Evolutionary conservation across 1,140 invertebrate species (phyloP), one percentile per base, ranked within the genome.

Genomic region (Gonioctena quinquepunctata): DNA sequence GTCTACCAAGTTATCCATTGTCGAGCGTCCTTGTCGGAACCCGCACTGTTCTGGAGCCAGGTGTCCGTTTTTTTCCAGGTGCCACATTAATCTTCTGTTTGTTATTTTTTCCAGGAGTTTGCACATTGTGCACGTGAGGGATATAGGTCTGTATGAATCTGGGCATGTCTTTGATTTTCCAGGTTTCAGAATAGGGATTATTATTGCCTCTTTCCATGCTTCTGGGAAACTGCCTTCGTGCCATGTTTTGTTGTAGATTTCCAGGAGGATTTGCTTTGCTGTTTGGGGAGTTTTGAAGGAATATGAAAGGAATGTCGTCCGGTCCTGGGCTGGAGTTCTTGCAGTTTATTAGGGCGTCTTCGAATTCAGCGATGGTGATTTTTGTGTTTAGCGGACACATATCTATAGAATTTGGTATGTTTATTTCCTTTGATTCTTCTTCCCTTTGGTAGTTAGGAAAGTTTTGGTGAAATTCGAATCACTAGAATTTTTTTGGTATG

Each of bases 61-160:
- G n/a, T 56, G 52, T 16, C 65, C 57, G 52, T 66, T 59, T 3
- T 27, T 28, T 66, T 70, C 69, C 11, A 70, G 33, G 19, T 50
- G 48, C 54, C 62, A 60, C 13, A 23, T 22, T 6, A 70, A 42
- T 19, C 69, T 56, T 18, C 26, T 23, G 48, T 70, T 66, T 6
- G 66, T 23, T 3, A 70, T 70, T 66, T 48, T 59, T 60, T 73
- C 71, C 4, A 73, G 27, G 11, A 70, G 18, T 60, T 73, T 73
- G 59, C 63, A 70, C 60, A 67, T 54, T 8, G 63, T 67, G 57
- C 68, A 66, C 26, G 71, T 73, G 5, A 70, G 64, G 23, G 56
- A 66, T n/a, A 73, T 73, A 18, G 68, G 68, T 63, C 68, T 61
- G 49, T 64, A 49, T 18, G 57, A 62, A 8, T 54, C 27, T 28